Evolutionary conservation across 2,888 invertebrate species (phyloP).

Genomic region (Parthenolecanium corni): DNA sequence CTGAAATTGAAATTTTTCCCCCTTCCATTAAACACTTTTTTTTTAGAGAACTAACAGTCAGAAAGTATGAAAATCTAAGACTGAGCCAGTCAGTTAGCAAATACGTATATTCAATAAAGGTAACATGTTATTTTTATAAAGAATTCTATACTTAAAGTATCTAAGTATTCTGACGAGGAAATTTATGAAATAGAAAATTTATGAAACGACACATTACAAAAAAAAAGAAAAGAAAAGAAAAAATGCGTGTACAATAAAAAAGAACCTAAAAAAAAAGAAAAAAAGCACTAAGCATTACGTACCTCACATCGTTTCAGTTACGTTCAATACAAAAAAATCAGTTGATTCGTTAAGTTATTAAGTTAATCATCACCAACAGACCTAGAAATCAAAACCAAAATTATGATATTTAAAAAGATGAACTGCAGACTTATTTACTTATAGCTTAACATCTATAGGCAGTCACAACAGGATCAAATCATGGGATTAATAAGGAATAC

Average conservation of each 20-base stretch:
- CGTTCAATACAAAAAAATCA: not conserved
- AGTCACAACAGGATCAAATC: no score
- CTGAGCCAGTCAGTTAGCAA: conserved; percentile 14
- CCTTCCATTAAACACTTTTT: no score
- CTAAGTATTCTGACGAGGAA: conserved; percentile 23
- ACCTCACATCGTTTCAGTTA: not conserved
- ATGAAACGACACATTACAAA: conserved; percentile 5
- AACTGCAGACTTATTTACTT: no score
- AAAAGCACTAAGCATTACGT: conserved; percentile 18
- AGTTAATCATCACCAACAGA: conserved; percentile 5
- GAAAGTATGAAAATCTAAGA: no score
- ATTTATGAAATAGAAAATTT: conserved; percentile 4
- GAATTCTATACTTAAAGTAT: conserved; percentile 9
- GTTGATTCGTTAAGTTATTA: not conserved
- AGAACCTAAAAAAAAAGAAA: conserved; percentile 8
- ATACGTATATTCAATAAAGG: conserved; percentile 21
- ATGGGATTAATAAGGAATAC: no score
- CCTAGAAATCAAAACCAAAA: not conserved
- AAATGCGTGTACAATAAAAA: conserved; percentile 9
- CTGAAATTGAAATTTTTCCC: no score
- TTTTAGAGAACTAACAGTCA: no score
- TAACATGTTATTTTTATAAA: conserved; percentile 18
- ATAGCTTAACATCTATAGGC: no score
- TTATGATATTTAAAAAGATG: no score
- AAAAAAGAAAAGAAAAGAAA: not conserved